A percentile compares a stretch with the other conserved stretches of the same genome.
These are phyloP conservation scores for Myripristis jacobus DNA, from an alignment of 2,797 vertebrate species.

Conservation along the genomic window DNA sequence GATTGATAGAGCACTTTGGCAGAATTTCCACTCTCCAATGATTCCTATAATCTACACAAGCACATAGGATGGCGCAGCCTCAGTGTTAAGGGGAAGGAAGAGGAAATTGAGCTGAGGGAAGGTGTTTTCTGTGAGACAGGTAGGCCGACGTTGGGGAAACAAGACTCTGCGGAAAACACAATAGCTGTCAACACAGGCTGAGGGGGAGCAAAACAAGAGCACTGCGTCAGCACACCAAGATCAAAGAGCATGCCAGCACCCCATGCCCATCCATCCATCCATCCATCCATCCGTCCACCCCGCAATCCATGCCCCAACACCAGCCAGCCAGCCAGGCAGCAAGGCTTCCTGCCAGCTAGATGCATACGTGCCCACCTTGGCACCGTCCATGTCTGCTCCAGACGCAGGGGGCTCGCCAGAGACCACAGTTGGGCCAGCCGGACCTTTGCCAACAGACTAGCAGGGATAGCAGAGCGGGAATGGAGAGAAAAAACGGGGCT, in stretches of 20 bases:
- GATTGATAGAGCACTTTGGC: neutral
- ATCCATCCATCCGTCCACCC: conserved; percentile 47
- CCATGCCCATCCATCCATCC: conserved; percentile 55
- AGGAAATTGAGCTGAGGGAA: conserved; percentile 19
- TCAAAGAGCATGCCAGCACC: conserved; percentile 71
- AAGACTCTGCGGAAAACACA: conserved; percentile 43
- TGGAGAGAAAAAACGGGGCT: conserved; percentile 29
- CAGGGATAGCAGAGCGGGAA: conserved; percentile 65
- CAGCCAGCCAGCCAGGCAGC: conserved; percentile 39
- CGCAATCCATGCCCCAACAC: conserved; percentile 33
- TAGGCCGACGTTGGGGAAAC: conserved; percentile 31
- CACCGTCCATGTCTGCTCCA: conserved; percentile 89
- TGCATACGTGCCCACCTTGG: conserved; percentile 91
- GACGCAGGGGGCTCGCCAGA: conserved; percentile 87
- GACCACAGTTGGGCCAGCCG: conserved; percentile 86
- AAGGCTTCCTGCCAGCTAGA: conserved; percentile 65
- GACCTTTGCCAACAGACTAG: conserved; percentile 91
- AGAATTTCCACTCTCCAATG: neutral
- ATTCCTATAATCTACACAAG: conserved; percentile 2
- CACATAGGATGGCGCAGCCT: neutral
- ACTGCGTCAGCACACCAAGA: conserved; percentile 63
- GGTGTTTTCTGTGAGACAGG: conserved; percentile 31
- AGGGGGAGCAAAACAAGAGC: conserved; percentile 46
- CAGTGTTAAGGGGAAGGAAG: conserved; percentile 11
- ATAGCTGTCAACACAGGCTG: conserved; percentile 50